Evolutionary conservation across 2,888 invertebrate species (phyloP), one percentile per base, ranked within the genome.

Genomic region (Andrena bucephala): DNA sequence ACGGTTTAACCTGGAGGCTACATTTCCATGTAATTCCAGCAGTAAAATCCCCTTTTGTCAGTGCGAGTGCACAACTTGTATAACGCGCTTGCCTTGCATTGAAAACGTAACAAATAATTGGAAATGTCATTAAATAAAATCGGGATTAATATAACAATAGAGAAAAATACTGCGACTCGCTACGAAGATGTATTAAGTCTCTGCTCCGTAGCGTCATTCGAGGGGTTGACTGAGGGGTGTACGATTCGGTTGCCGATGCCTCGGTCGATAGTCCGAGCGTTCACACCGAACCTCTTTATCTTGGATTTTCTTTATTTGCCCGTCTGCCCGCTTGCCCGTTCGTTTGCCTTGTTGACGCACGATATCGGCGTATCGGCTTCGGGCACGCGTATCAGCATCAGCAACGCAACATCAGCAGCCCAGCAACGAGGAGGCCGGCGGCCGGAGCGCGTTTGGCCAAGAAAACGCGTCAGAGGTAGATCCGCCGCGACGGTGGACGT

Each of bases 341-440:
- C 89, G 88, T 91, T 92, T 93, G 93, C 90, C 92, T 93, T 91
- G 90, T 92, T 92, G 91, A 92, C 90, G 91, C 91, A 89, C 91
- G 91, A 91, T 91, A 91, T 91, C 91, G 91, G 90, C 91, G 90
- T 89, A 91, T 91, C 90, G 92, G 91, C 91, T 92, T 92, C 90
- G 92, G 89, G 86, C 89, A 85, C 89, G 87, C 85, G 83, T 85
- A 82, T 74, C 86, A 82, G 84, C 84, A 71, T 74, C 87, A 71
- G 60, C 83, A 60, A 68, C 77, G 67, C 77, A 36, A 59, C 71
- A 68, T 50, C 73, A 76, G 52, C 63, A 52, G 50, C 31, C 33
- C n/a, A 73, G 48, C 27, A 54, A 24, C 50, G 52, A 59, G 65
- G 29, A 62, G 31, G 54, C 24, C 52, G 57, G 72, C 66, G 65